Base-by-base conservation (phyloP, 2,797 vertebrate species). In the Clarias pachynema region DNA sequence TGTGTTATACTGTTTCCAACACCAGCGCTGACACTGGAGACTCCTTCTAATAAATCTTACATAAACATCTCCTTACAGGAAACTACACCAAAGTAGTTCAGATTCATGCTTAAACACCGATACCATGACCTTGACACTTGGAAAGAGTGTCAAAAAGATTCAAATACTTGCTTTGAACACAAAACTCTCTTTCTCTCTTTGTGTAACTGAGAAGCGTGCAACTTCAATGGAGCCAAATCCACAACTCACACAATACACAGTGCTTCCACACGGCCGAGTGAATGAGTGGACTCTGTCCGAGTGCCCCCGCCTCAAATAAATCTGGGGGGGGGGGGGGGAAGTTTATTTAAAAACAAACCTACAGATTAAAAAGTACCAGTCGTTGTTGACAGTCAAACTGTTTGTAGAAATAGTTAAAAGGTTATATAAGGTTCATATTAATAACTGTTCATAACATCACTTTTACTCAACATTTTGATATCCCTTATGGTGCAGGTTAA, bases 181-280 rank as follows among this genome's bases (percentile, higher is more conserved):
- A 70, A 40, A 37, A 40, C 49, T 53, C 49, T 53, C 49, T 53
- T 53, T 53, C 49, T 53, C 12, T 53, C 49, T 53, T 53, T 53
- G 49, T 53, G 73, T 75, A 75, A 59, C 75, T 60, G 75, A 78
- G 56, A 78, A 78, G 56, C 15, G 20, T 78, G 75, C 44, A 75
- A 56, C 53, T 31, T 75, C 15, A 16, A 49, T 7, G 4, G 5
- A 49, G 53, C 26, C 53, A 59, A 77, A 34, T 78, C 74, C 10
- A 59, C 56, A 34, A 24, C 29, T 60, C 29, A 34, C 44, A 53
- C 44, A 74, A 31, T 3, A 1, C 14, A n/a, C 49, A 3, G 49
- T 6, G 24, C 9, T 74, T 56, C n/a, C 44, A 56, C 44, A 18
- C 16, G n/a, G 72, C 70, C 72, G 18, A 53, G 72, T 9, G 12